phyloP scores from a whole-genome alignment of 2,113 vertebrate genomes.

The Coptodon rendalli region DNA sequence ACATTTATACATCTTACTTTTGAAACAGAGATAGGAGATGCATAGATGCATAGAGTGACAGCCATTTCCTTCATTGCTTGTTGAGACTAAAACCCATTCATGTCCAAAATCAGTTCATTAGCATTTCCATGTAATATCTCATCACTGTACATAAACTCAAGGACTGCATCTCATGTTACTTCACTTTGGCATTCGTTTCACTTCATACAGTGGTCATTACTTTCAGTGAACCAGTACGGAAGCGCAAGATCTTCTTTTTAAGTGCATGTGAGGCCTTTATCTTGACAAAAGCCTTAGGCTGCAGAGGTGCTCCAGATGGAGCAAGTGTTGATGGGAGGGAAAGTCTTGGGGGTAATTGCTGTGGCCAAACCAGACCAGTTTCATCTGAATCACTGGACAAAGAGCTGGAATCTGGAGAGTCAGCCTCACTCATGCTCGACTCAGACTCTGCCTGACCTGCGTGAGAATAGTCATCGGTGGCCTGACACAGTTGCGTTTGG shows the following conservation, averaged over 20 bases:
- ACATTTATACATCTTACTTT: not conserved
- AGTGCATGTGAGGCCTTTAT: constrained; percentile 89
- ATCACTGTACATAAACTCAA: not conserved
- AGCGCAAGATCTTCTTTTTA: constrained; percentile 87
- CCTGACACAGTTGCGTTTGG: constrained; percentile 36
- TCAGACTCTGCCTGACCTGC: constrained; percentile 63
- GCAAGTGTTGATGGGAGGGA: constrained; percentile 46
- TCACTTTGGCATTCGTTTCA: not conserved
- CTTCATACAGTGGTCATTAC: constrained; percentile 85
- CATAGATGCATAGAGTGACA: not conserved
- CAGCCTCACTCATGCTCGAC: constrained; percentile 75
- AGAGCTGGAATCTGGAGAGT: constrained; percentile 77
- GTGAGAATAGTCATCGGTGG: constrained; percentile 41
- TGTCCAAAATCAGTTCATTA: not conserved
- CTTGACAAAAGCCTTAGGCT: constrained; percentile 84
- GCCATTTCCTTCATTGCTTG: not conserved
- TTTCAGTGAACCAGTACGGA: constrained; percentile 84
- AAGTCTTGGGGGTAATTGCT: constrained; percentile 76
- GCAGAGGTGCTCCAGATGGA: constrained; percentile 49
- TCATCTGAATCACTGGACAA: constrained; percentile 82
- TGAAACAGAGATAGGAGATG: not conserved
- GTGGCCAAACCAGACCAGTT: constrained; percentile 85
- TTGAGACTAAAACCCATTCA: not conserved
- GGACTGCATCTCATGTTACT: not conserved
- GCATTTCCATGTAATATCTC: not conserved